Conservation (phyloP, 1,140 invertebrate species). For the Aphidius ervi region DNA sequence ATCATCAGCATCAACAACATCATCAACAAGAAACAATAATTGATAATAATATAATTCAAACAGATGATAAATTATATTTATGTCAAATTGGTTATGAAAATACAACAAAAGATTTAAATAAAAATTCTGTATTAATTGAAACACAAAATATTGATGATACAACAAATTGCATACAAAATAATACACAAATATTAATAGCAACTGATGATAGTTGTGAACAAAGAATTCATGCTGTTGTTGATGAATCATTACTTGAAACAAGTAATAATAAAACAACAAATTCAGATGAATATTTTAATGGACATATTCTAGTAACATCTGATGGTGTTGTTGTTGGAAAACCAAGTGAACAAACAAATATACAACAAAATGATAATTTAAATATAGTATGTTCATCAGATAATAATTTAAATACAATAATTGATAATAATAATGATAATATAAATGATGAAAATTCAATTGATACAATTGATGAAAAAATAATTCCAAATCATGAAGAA, state of each 20-base stretch:
- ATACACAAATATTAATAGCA: conserved; percentile 5
- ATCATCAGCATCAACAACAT: not conserved
- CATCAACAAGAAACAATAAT: not conserved
- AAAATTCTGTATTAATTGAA: conserved; percentile 21
- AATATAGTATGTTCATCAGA: not conserved
- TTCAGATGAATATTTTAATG: conserved; percentile 21
- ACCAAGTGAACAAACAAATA: not conserved
- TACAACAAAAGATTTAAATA: conserved; percentile 26
- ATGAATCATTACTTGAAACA: conserved; percentile 11
- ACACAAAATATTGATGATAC: not conserved
- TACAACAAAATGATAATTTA: conserved; percentile 8
- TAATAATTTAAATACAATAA: not conserved
- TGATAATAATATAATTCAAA: conserved; percentile 26
- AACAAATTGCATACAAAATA: not conserved
- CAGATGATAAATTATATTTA: conserved; percentile 45
- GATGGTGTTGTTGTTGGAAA: not conserved
- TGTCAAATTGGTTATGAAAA: conserved; percentile 41
- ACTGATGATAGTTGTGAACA: too few relatives aligned
- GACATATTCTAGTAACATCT: conserved; percentile 18
- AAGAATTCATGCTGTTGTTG: not conserved
- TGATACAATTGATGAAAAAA: conserved; percentile 1
- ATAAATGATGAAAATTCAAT: not conserved
- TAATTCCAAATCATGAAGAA: conserved; percentile 10
- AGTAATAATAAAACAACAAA: conserved; percentile 11
- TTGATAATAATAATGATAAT: not conserved